phyloP scores from a whole-genome alignment of 2,797 vertebrate genomes.

The Mycteria americana region DNA sequence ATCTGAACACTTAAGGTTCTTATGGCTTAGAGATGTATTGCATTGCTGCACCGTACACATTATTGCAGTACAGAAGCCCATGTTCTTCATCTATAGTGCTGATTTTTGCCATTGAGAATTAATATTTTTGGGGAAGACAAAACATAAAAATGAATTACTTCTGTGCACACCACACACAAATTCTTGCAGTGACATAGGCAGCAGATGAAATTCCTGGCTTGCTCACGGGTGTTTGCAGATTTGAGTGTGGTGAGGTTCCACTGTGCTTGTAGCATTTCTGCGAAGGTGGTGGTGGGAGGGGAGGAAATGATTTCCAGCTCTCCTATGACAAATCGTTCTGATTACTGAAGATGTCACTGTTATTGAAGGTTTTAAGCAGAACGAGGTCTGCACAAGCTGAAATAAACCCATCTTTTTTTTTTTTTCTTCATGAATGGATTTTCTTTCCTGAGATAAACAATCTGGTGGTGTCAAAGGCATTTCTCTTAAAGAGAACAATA shows the following conservation, averaged over 20 bases:
- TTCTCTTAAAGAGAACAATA: neutral
- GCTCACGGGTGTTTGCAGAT: neutral
- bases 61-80: accelerated
- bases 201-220: neutral
- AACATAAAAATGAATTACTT: accelerated
- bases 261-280: neutral
- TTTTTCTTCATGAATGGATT: neutral
- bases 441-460: neutral
- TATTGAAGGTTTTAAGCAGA: neutral
- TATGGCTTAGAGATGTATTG: accelerated
- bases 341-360: neutral
- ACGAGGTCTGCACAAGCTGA: neutral
- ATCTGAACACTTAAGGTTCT: accelerated
- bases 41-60: neutral
- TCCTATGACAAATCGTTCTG: neutral
- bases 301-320: neutral
- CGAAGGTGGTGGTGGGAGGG: neutral
- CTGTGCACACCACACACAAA: neutral
- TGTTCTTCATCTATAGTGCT: neutral
- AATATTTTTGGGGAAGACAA: neutral
- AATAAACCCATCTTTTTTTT: neutral
- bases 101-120: neutral
- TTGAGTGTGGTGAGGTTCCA: neutral
- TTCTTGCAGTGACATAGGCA: neutral
- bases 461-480: neutral